These are phyloP conservation scores for Mimachlamys varia DNA, from an alignment of 2,888 invertebrate genomes.

Conservation along the genomic window DNA sequence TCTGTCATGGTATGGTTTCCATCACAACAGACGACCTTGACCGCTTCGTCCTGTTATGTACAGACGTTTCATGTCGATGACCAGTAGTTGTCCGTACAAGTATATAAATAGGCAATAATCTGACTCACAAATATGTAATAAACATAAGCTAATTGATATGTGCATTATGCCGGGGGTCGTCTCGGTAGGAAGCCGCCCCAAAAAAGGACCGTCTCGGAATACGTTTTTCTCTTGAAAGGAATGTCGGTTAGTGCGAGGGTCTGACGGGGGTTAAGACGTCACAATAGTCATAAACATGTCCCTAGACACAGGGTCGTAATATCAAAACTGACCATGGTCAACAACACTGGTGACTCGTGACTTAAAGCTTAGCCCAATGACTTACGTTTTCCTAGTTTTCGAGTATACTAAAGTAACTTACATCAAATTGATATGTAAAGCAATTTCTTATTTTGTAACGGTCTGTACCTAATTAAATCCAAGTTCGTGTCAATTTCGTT, in stretches of 20 bases:
- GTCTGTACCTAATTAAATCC: no score
- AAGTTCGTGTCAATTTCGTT: no score
- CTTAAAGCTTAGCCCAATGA: not conserved
- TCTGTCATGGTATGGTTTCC: not conserved
- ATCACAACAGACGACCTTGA: not conserved
- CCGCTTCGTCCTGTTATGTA: not conserved
- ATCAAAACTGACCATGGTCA: not conserved
- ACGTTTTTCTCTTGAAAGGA: not conserved
- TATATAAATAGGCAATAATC: not conserved
- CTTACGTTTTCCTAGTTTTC: not conserved
- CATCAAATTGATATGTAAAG: no score
- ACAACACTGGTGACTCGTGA: not conserved
- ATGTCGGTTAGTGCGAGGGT: not conserved
- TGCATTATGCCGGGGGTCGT: not conserved
- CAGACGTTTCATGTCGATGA: not conserved
- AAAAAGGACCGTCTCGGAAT: not conserved
- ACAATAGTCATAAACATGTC: not conserved
- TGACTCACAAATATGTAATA: not conserved
- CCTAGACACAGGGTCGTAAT: not conserved
- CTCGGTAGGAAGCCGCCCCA: not conserved
- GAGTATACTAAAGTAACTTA: not conserved
- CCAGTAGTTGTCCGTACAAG: not conserved
- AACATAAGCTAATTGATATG: conserved; percentile 25
- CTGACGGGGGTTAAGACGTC: not conserved
- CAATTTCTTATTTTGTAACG: no score